Evolutionary conservation across 2,797 vertebrate genomes (phyloP), one percentile per base, ranked within the genome.

Genomic region (Gila robusta): DNA sequence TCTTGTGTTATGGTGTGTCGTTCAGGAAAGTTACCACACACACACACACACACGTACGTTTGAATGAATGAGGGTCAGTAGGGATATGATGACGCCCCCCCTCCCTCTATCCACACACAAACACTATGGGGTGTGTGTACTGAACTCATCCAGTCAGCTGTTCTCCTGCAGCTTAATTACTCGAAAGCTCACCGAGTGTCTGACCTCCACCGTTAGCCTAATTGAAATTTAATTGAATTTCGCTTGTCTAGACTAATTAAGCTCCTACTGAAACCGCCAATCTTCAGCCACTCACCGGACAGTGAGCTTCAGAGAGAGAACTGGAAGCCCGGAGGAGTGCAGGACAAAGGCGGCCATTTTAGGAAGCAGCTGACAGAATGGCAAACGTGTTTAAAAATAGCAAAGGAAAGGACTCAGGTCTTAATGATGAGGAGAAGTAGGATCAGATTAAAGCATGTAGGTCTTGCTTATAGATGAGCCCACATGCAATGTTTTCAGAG

Each of bases 141-240:
- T 87, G 72, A 87, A 83, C 76, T 59, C 62, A 62, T 88, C 80
- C 78, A 80, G 81, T 87, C 87, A 81, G 79, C 81, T 76, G 91
- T 91, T 87, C 35, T 91, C 92, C 91, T 90, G 74, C 86, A 91
- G 94, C 95, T 95, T 96, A 96, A 95, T 96, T 95, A 95, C 94
- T 92, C 87, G 88, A 92, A 92, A 94, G 93, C 93, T 94, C 91
- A 89, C 88, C 23, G 91, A 93, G 88, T 92, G 93, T 92, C 92
- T 95, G 95, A 96, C 95, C 95, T 95, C 94, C 93, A 92, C 93
- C 91, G 86, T 91, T 81, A 91, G 88, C 93, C 93, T 96, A 96
- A 96, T 96, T 96, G 95, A 95, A 96, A 95, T 94, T 93, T 96
- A 96, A 96, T 96, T 96, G 95, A 95, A 95, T 94, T 94, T 94